phyloP scores from a whole-genome alignment of 2,888 invertebrate genomes.

The Lagria hirta region DNA sequence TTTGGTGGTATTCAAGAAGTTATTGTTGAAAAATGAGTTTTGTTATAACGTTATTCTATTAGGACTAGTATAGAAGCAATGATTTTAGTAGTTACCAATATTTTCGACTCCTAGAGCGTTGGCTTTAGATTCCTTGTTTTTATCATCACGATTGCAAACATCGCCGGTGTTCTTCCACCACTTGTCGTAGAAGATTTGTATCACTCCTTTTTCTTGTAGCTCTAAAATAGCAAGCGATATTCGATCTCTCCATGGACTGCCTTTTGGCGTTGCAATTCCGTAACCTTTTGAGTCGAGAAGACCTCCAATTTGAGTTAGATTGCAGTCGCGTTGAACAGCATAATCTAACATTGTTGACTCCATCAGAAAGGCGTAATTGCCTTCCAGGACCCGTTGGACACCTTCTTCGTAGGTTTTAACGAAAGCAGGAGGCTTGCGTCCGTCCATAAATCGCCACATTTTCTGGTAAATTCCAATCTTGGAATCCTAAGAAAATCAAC shows the following conservation, averaged over 20 bases:
- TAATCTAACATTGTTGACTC: slow-evolving; percentile 98
- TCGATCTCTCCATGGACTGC: slow-evolving; percentile 95
- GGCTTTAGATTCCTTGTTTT: slow-evolving; percentile 89
- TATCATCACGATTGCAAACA: slow-evolving; percentile 83
- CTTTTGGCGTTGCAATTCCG: slow-evolving; percentile 95
- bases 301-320: slow-evolving; percentile 96
- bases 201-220: slow-evolving; percentile 91
- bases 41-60: too few species aligned
- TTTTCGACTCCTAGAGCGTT: slow-evolving; percentile 90
- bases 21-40: too few species aligned
- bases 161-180: slow-evolving; percentile 99
- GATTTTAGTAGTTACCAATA: slow-evolving; percentile 62
- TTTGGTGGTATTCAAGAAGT: too few species aligned
- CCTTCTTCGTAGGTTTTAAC: slow-evolving; percentile 91
- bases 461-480: slow-evolving; percentile 77
- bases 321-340: slow-evolving; percentile 91
- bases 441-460: slow-evolving; percentile 96
- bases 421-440: slow-evolving; percentile 75
- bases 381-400: slow-evolving; percentile 78
- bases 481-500: slow-evolving; percentile 68
- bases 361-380: slow-evolving; percentile 97
- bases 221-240: slow-evolving; percentile 93
- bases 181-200: slow-evolving; percentile 91
- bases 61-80: background rate
- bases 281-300: slow-evolving; percentile 81